Evolutionary conservation across 2,113 vertebrate genomes (phyloP).

Genomic region (Podarcis raffonei): DNA sequence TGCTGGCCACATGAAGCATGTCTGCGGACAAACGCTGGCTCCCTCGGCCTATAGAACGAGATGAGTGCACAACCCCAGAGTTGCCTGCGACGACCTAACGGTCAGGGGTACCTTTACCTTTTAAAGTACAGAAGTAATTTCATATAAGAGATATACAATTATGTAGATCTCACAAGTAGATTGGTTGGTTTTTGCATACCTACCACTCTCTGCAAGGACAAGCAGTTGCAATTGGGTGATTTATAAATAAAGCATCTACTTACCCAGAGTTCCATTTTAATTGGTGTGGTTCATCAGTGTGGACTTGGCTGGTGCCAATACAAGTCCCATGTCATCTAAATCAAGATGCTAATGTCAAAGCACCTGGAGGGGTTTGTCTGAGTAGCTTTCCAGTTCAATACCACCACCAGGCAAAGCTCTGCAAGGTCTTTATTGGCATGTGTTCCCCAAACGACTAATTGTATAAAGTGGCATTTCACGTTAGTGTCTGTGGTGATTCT

Average conservation of each 20-base stretch:
- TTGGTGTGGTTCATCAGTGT: slow-evolving; percentile 38
- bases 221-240: slow-evolving; percentile 49
- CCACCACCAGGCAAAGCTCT: slow-evolving; percentile 14
- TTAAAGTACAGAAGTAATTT: neutral
- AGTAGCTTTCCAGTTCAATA: slow-evolving; percentile 56
- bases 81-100: too few species aligned
- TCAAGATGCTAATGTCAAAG: slow-evolving; percentile 48
- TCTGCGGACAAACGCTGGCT: too few species aligned
- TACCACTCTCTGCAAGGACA: slow-evolving; percentile 1
- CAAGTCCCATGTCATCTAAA: slow-evolving; percentile 35
- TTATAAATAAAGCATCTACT: slow-evolving; percentile 33
- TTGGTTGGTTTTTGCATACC: slow-evolving; percentile 10
- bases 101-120: too few species aligned
- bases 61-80: too few species aligned
- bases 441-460: slow-evolving; percentile 9
- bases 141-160: neutral
- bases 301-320: slow-evolving; percentile 33
- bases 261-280: slow-evolving; percentile 56
- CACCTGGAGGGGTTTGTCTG: slow-evolving; percentile 28
- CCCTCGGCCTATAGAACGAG: too few species aligned
- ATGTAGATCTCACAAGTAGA: neutral
- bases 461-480: slow-evolving; percentile 38
- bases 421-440: neutral
- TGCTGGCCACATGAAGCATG: too few species aligned
- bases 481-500: slow-evolving; percentile 27